These are phyloP conservation scores for Diogma glabrata DNA, from an alignment of 2,888 invertebrate genomes.

Conservation along the genomic window DNA sequence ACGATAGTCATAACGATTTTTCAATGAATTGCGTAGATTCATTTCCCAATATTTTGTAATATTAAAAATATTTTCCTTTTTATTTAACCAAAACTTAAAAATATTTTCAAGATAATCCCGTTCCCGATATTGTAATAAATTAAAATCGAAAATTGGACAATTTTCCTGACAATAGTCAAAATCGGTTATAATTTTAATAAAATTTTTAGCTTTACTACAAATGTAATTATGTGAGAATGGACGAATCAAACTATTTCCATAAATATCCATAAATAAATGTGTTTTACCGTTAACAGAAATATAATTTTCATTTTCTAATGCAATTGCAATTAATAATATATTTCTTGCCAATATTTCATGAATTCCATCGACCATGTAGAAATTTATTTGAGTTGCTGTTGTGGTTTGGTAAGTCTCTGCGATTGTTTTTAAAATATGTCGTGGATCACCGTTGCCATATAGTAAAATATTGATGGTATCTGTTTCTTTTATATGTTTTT, in stretches of 20 bases:
- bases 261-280: slow-evolving; percentile 72
- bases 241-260: slow-evolving; percentile 69
- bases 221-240: slow-evolving; percentile 67
- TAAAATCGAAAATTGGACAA: slow-evolving; percentile 55
- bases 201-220: slow-evolving; percentile 48
- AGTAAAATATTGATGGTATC: slow-evolving; percentile 60
- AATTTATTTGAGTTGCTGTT: slow-evolving; percentile 42
- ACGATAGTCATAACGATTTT: slow-evolving; percentile 61
- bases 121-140: slow-evolving; percentile 69
- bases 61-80: slow-evolving; percentile 52
- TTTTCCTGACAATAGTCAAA: slow-evolving; percentile 46
- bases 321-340: slow-evolving; percentile 57
- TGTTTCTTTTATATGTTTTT: slow-evolving; percentile 35
- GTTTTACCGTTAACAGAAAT: slow-evolving; percentile 65
- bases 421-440: slow-evolving; percentile 71
- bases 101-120: slow-evolving; percentile 68
- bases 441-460: slow-evolving; percentile 67
- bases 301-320: slow-evolving; percentile 53
- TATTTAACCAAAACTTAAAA: slow-evolving; percentile 55
- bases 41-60: slow-evolving; percentile 63
- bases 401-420: slow-evolving; percentile 51
- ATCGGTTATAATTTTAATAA: slow-evolving; percentile 66
- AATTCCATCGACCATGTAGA: slow-evolving; percentile 63
- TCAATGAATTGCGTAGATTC: slow-evolving; percentile 55
- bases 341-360: slow-evolving; percentile 69